These are phyloP conservation scores for Caenorhabditis becei DNA, from an alignment of 2,888 invertebrate genomes.

Conservation along the genomic window DNA sequence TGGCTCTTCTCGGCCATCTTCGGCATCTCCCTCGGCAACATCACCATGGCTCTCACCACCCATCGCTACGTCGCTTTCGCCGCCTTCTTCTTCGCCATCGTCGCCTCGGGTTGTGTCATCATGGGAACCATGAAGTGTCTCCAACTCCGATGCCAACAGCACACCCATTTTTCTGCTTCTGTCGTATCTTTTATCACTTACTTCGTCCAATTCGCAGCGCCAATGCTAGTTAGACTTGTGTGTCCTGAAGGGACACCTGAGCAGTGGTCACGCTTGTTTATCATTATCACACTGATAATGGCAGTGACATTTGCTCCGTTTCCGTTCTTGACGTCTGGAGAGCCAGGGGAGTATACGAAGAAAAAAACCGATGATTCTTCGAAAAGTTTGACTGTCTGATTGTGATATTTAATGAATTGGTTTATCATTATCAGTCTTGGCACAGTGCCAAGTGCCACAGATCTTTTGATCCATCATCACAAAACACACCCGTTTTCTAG, in stretches of 20 bases:
- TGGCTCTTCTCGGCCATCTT: slow-evolving; percentile 26
- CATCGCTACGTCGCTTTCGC: slow-evolving; percentile 53
- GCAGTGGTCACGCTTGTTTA: slow-evolving; percentile 33
- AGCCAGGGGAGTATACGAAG: too few relatives aligned
- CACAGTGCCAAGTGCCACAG: too few relatives aligned
- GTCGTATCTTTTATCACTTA: slow-evolving; percentile 39
- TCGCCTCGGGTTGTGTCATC: slow-evolving; percentile 65
- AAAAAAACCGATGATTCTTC: too few relatives aligned
- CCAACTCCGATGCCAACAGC: slow-evolving; percentile 64
- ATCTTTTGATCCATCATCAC: too few relatives aligned
- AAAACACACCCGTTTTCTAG: too few relatives aligned
- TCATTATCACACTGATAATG: slow-evolving; percentile 8
- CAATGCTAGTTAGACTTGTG: slow-evolving; percentile 52
- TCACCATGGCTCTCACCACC: slow-evolving; percentile 56
- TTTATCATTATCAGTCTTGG: too few relatives aligned
- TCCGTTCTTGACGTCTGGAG: slow-evolving; percentile 2
- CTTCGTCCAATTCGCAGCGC: slow-evolving; percentile 52
- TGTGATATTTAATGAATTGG: too few relatives aligned
- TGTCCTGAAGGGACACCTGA: slow-evolving; percentile 55
- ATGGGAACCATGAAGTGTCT: slow-evolving; percentile 68
- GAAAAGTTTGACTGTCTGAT: too few relatives aligned
- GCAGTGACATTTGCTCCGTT: slow-evolving; percentile 9
- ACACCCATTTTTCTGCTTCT: slow-evolving; percentile 62
- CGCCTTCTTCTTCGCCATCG: slow-evolving; percentile 65
- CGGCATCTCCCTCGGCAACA: slow-evolving; percentile 59